Percentiles rank a stretch among this genome's conserved stretches.
Evolutionary conservation across 2,888 invertebrate genomes (phyloP).

Genomic region (Mylabris sibirica): DNA sequence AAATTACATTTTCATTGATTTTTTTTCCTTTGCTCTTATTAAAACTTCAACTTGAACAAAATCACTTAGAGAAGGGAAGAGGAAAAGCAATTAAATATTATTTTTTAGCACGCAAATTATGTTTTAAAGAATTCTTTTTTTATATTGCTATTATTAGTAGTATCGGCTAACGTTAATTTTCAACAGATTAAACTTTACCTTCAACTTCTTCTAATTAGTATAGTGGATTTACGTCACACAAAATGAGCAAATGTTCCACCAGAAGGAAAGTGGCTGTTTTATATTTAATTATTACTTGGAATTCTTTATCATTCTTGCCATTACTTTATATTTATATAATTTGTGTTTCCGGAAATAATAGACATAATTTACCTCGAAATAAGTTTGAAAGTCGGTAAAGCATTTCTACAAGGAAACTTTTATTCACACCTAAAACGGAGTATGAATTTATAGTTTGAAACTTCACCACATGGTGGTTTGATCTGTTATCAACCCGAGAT

Average conservation of each 20-base stretch:
- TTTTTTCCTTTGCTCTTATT: not conserved
- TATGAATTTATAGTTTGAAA: constrained; percentile 1
- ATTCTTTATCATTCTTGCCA: not conserved
- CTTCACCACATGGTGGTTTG: constrained; percentile 2
- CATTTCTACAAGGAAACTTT: not conserved
- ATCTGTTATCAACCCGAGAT: not conserved
- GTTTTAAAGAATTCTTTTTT: not conserved
- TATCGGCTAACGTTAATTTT: not conserved
- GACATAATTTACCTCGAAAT: not conserved
- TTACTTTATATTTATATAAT: not conserved
- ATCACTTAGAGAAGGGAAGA: not conserved
- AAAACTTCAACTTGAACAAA: not conserved
- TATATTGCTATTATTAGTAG: not conserved
- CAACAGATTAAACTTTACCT: not conserved
- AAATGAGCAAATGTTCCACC: too few relatives aligned
- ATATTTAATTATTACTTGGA: not conserved
- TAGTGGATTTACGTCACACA: not conserved
- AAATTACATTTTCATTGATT: not conserved
- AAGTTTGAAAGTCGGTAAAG: not conserved
- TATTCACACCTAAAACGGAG: not conserved
- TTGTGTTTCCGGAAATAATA: not conserved
- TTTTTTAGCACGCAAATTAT: not conserved
- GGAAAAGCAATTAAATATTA: not conserved
- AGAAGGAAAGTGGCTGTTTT: not conserved
- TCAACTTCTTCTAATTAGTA: not conserved